Evolutionary conservation across 2,797 vertebrate species (phyloP).

Genomic region (Cossypha niveicapilla): DNA sequence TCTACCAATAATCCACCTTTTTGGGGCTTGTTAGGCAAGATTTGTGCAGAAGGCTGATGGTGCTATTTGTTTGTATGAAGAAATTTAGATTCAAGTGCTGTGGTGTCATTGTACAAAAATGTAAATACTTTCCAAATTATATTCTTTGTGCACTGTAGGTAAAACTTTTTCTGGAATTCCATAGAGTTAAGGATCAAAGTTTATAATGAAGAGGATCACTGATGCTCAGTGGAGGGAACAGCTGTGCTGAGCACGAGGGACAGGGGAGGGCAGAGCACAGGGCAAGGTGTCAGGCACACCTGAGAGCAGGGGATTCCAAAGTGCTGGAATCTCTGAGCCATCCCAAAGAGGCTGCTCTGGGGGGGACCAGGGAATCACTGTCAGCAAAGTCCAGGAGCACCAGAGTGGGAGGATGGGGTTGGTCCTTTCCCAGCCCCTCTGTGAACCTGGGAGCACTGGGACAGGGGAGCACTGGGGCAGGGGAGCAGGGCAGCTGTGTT

Average conservation of each 20-base stretch:
- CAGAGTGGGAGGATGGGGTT: background rate
- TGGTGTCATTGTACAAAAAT: conserved; percentile 64
- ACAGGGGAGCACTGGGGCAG: background rate
- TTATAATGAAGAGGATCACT: background rate
- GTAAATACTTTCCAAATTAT: conserved; percentile 64
- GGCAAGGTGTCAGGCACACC: background rate
- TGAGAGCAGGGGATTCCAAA: background rate
- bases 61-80: conserved; percentile 64
- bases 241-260: background rate
- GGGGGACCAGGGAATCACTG: background rate
- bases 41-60: conserved; percentile 48
- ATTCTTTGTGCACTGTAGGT: conserved; percentile 65
- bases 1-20: background rate
- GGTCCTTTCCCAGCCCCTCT: background rate
- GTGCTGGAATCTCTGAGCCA: background rate
- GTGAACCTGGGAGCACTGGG: background rate
- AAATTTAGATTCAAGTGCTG: conserved; percentile 50
- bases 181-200: conserved; percentile 6
- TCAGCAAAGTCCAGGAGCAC: background rate
- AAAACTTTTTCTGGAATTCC: conserved; percentile 32
- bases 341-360: background rate
- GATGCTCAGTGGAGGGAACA: background rate
- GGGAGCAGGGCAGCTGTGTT: background rate
- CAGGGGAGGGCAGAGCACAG: background rate
- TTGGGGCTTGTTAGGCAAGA: conserved; percentile 16